A percentile compares a stretch with the other conserved stretches of the same genome.
Conservation (phyloP, 2,113 vertebrate species). For the Cyanoliseus patagonus region DNA sequence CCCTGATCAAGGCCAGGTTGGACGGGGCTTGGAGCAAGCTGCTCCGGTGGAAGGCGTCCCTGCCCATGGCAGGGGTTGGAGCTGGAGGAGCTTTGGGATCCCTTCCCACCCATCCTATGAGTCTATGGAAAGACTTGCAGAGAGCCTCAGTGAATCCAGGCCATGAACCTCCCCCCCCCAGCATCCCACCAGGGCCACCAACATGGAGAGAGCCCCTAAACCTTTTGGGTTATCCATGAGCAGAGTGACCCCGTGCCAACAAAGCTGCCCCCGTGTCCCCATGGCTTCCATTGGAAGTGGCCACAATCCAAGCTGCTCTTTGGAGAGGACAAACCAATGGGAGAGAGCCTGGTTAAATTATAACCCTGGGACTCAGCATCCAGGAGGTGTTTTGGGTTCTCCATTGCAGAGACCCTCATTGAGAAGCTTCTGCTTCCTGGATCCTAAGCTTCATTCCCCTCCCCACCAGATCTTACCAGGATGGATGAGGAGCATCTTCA, state of each 20-base stretch:
- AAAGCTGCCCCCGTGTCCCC: background rate
- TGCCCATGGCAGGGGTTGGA: background rate
- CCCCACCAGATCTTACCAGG: background rate
- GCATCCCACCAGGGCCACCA: background rate
- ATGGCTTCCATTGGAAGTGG: background rate
- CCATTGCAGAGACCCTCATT: background rate
- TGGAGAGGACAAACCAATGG: background rate
- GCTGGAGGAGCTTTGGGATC: background rate
- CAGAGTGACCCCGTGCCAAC: too few relatives aligned
- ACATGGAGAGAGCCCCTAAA: background rate
- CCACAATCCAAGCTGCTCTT: background rate
- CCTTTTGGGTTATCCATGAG: background rate
- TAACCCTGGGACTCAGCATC: background rate
- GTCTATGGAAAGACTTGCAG: background rate
- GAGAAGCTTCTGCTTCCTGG: background rate
- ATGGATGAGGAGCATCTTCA: slow-evolving; percentile 28
- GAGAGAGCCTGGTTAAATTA: background rate
- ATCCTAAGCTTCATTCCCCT: background rate
- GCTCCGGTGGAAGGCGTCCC: background rate
- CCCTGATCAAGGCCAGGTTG: background rate
- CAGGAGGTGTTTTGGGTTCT: background rate
- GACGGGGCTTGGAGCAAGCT: background rate
- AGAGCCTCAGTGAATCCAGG: background rate
- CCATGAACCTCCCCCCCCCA: background rate
- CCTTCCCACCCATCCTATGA: background rate